A percentile compares a stretch with the other conserved stretches of the same genome.
These are phyloP conservation scores for Periophthalmus modestus DNA, from an alignment of 2,113 vertebrate species.

Conservation along the genomic window DNA sequence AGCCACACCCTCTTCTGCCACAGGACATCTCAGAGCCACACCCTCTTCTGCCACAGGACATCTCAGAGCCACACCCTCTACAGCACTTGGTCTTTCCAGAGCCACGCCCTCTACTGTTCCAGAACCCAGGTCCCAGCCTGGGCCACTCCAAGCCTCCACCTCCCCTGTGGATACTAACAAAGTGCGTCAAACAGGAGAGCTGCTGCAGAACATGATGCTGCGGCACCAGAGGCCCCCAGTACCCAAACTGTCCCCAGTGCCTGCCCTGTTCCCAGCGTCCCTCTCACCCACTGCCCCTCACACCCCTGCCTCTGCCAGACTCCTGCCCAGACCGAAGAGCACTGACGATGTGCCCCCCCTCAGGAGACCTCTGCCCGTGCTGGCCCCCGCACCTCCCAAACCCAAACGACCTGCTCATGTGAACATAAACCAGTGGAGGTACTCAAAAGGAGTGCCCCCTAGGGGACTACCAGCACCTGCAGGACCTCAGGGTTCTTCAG, in stretches of 20 bases:
- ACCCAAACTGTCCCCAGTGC: neutral
- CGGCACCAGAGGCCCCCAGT: slow-evolving; percentile 38
- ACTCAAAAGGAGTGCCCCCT: slow-evolving; percentile 8
- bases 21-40: slow-evolving; percentile 31
- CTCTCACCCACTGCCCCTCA: neutral
- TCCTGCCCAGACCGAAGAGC: slow-evolving; percentile 42
- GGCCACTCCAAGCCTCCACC: slow-evolving; percentile 9
- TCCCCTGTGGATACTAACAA: slow-evolving; percentile 23
- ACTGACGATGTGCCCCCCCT: slow-evolving; percentile 58
- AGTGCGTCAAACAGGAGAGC: slow-evolving; percentile 62
- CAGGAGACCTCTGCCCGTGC: slow-evolving; percentile 71
- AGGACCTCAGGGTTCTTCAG: slow-evolving; percentile 1
- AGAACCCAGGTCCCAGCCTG: slow-evolving; percentile 14
- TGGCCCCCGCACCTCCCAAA: slow-evolving; percentile 71
- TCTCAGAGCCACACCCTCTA: slow-evolving; percentile 18
- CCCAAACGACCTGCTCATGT: slow-evolving; percentile 77
- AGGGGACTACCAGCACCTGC: neutral
- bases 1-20: slow-evolving; percentile 13
- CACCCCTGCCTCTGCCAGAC: neutral
- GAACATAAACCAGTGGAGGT: slow-evolving; percentile 68
- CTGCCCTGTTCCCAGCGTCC: neutral
- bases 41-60: slow-evolving; percentile 19
- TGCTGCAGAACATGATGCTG: slow-evolving; percentile 68
- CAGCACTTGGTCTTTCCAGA: slow-evolving; percentile 18
- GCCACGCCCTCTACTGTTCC: neutral